A percentile compares a stretch with the other conserved stretches of the same genome.
Evolutionary conservation across 2,888 invertebrate species (phyloP).

Genomic region (Lissocephala sabroskyi): DNA sequence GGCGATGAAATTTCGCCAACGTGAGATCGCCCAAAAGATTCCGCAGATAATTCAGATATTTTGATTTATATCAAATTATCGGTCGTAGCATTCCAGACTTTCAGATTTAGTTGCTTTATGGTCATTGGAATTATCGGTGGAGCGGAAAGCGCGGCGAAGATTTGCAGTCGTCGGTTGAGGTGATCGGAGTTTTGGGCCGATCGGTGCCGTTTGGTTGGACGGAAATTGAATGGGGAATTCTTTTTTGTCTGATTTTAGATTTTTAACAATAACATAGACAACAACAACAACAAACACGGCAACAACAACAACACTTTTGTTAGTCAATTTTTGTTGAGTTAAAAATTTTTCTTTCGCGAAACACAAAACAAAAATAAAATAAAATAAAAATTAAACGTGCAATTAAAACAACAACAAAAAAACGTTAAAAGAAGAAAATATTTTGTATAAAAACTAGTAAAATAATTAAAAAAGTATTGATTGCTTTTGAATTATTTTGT

Average conservation of each 20-base stretch:
- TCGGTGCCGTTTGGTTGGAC: no score
- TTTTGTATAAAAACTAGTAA: conserved; percentile 29
- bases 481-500: conserved; percentile 65
- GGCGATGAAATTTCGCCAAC: no score
- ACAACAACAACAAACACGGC: conserved; percentile 17
- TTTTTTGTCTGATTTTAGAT: not conserved
- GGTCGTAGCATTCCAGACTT: no score
- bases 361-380: conserved; percentile 13
- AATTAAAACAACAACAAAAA: conserved; percentile 40
- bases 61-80: no score
- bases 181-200: no score
- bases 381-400: conserved; percentile 47
- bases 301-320: conserved; percentile 54
- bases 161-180: no score
- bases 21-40: no score
- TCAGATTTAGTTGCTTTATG: no score
- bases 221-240: no score
- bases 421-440: conserved; percentile 23
- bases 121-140: no score
- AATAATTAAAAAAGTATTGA: conserved; percentile 62
- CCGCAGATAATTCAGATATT: no score
- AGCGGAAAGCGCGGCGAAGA: no score
- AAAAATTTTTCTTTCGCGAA: conserved; percentile 33
- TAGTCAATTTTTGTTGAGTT: conserved; percentile 65
- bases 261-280: conserved; percentile 1